phyloP scores from a whole-genome alignment of 2,888 invertebrate genomes.

The Nowickia ferox region DNA sequence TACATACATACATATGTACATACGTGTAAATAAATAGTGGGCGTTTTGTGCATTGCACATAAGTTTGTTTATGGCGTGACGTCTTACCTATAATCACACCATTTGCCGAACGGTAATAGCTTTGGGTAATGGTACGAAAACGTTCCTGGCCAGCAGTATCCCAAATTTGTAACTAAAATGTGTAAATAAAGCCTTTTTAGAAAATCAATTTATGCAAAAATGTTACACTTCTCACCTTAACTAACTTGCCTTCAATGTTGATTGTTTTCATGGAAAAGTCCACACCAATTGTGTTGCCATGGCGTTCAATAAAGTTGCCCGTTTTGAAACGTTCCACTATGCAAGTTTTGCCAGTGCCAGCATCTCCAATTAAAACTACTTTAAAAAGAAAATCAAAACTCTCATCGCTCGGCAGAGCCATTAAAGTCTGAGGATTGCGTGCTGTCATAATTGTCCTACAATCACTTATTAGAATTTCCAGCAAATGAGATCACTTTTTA shows the following conservation, averaged over 20 bases:
- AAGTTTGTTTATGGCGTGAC: not conserved
- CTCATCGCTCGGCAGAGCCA: conserved; percentile 90
- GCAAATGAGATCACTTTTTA: conserved; percentile 48
- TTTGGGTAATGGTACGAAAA: conserved; percentile 98
- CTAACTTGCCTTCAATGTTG: conserved; percentile 95
- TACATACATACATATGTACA: not conserved
- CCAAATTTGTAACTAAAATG: conserved; percentile 90
- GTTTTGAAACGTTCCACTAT: conserved; percentile 98
- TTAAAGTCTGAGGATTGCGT: conserved; percentile 90
- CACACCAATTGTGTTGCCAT: conserved; percentile 98
- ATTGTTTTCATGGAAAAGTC: conserved; percentile 99
- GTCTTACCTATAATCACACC: conserved; percentile 94
- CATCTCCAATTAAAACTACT: conserved; percentile 95
- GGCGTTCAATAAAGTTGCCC: conserved; percentile 96
- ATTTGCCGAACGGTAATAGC: conserved; percentile 98
- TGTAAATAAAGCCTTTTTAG: not conserved
- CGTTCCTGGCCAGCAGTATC: conserved; percentile 98
- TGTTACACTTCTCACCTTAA: conserved; percentile 88
- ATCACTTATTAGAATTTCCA: conserved; percentile 9
- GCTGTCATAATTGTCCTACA: conserved; percentile 85
- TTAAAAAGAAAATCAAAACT: conserved; percentile 97
- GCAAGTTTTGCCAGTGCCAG: conserved; percentile 96
- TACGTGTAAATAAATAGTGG: conserved; percentile 13
- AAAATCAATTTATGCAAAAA: not conserved
- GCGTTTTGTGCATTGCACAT: conserved; percentile 29